Evolutionary conservation across 2,113 vertebrate species (phyloP).

Genomic region (Caracal caracal): DNA sequence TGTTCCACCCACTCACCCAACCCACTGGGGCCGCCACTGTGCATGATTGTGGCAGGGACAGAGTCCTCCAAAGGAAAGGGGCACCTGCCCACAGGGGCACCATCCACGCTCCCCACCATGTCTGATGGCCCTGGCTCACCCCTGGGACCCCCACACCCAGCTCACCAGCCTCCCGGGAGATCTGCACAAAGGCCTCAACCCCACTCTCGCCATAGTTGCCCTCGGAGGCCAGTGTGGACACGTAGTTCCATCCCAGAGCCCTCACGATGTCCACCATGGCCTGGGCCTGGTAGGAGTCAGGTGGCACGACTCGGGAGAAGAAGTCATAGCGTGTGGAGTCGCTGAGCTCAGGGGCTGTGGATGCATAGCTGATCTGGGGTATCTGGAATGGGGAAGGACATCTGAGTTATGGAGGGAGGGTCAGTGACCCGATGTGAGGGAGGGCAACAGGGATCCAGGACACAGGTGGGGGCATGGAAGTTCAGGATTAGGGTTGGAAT

Average conservation of each 20-base stretch:
- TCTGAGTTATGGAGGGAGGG: background rate
- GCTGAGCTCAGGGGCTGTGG: slow-evolving; percentile 94
- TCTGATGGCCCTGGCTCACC: accelerated
- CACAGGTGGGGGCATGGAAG: background rate
- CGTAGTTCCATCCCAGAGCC: slow-evolving; percentile 94
- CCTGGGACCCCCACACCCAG: background rate
- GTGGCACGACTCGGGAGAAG: slow-evolving; percentile 94
- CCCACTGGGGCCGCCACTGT: background rate
- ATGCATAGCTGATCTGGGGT: slow-evolving; percentile 95
- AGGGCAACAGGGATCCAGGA: background rate
- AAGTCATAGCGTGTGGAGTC: slow-evolving; percentile 94
- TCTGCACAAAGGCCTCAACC: slow-evolving; percentile 93
- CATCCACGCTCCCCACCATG: background rate
- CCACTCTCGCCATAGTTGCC: slow-evolving; percentile 95
- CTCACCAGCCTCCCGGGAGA: slow-evolving; percentile 93
- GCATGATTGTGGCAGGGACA: background rate
- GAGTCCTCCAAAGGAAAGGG: background rate
- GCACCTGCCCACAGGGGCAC: accelerated
- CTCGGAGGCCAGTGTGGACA: slow-evolving; percentile 93
- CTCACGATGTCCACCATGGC: slow-evolving; percentile 95
- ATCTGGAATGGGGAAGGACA: slow-evolving; percentile 83
- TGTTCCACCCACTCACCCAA: background rate
- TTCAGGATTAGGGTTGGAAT: background rate
- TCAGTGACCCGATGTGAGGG: background rate
- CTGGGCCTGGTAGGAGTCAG: slow-evolving; percentile 95